A percentile compares a stretch with the other conserved stretches of the same genome.
Evolutionary conservation across 2,797 vertebrate genomes (phyloP).

Genomic region (Sebastolobus alascanus): DNA sequence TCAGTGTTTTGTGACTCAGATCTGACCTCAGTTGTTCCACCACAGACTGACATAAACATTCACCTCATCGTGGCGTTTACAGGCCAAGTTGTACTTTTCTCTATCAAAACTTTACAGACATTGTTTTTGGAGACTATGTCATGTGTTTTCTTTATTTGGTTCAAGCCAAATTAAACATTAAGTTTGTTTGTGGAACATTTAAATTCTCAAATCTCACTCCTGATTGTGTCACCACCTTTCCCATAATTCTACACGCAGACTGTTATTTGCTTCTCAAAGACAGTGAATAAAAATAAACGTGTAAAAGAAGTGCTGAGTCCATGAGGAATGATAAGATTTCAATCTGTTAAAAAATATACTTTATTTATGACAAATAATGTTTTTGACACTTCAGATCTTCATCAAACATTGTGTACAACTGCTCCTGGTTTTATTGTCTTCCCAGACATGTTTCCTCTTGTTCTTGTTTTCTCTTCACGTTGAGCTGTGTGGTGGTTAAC

Average conservation of each 20-base stretch:
- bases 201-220: not conserved
- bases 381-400: not conserved
- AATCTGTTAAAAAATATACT: not conserved
- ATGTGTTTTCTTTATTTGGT: conserved; percentile 18
- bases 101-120: conserved; percentile 11
- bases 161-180: not conserved
- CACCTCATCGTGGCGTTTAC: conserved; percentile 31
- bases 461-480: conserved; percentile 1
- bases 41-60: conserved; percentile 62
- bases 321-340: not conserved
- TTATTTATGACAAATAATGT: not conserved
- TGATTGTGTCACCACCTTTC: conserved; percentile 6
- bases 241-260: not conserved
- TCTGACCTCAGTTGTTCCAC: conserved; percentile 72
- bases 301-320: not conserved
- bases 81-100: not conserved
- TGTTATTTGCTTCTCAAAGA: not conserved
- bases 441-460: not conserved
- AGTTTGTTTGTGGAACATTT: conserved; percentile 1
- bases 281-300: not conserved
- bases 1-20: conserved; percentile 50
- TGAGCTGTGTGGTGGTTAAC: conserved; percentile 29
- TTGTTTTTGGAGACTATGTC: not conserved
- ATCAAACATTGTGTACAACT: not conserved
- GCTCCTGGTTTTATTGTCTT: conserved; percentile 2